These are phyloP conservation scores for Holcopasites calliopsidis DNA, from an alignment of 1,140 invertebrate genomes.

Conservation along the genomic window DNA sequence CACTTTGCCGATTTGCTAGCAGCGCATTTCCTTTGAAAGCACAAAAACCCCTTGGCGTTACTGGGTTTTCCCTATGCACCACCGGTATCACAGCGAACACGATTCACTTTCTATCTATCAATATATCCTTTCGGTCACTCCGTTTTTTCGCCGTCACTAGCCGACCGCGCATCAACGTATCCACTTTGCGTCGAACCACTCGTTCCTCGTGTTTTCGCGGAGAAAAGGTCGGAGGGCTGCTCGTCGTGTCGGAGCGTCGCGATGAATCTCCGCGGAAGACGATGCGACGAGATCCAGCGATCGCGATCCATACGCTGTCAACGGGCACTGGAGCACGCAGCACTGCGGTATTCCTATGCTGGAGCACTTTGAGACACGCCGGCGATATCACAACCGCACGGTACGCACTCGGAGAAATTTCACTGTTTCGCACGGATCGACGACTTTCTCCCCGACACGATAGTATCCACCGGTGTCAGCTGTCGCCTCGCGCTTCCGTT, in stretches of 20 bases:
- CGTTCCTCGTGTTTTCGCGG: neutral
- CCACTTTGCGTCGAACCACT: neutral
- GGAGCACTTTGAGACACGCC: neutral
- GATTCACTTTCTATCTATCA: neutral
- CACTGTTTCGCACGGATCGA: neutral
- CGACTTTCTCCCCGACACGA: neutral
- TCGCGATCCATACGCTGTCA: constrained; percentile 24
- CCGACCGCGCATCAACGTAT: neutral
- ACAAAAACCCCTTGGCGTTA: constrained; percentile 16
- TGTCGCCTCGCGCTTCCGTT: neutral
- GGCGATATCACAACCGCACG: neutral
- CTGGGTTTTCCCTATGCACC: neutral
- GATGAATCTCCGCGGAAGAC: neutral
- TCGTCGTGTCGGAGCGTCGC: neutral
- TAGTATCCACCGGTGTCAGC: neutral
- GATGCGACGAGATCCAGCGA: neutral
- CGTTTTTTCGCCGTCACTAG: neutral
- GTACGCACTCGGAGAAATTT: neutral
- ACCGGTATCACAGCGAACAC: constrained; percentile 3
- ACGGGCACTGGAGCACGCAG: too few relatives aligned
- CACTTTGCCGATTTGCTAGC: constrained; percentile 65
- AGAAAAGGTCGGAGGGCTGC: neutral
- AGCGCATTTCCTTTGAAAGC: constrained; percentile 57
- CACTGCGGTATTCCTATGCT: too few relatives aligned
- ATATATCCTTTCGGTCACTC: neutral